Evolutionary conservation across 2,113 vertebrate genomes (phyloP).

Genomic region (Saimiri boliviensis): DNA sequence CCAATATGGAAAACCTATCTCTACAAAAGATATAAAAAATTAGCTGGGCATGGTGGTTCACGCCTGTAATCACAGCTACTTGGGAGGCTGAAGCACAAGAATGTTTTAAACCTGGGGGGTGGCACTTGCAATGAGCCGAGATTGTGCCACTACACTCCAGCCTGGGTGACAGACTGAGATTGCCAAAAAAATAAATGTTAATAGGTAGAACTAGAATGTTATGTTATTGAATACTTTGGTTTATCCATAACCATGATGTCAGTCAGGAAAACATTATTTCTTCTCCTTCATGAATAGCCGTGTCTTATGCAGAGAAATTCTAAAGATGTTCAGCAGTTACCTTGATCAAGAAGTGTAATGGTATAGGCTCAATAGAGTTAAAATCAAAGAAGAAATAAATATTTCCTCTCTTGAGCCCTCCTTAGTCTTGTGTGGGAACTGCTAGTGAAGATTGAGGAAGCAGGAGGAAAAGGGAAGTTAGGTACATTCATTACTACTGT

Average conservation of each 20-base stretch:
- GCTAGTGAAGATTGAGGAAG: not conserved
- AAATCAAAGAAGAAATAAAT: not conserved
- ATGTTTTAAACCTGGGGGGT: too few relatives aligned
- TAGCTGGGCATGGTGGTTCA: too few relatives aligned
- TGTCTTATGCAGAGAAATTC: not conserved
- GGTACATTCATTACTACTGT: slow-evolving; percentile 31
- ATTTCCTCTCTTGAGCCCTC: not conserved
- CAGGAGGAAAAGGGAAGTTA: slow-evolving; percentile 50
- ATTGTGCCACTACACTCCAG: too few relatives aligned
- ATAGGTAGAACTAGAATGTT: not conserved
- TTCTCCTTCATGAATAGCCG: not conserved
- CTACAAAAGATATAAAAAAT: too few relatives aligned
- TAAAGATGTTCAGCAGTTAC: not conserved
- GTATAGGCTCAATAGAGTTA: not conserved
- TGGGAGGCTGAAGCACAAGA: too few relatives aligned
- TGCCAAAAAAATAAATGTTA: not conserved
- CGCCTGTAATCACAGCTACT: too few relatives aligned
- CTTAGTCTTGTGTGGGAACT: not conserved
- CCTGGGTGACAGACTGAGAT: too few relatives aligned
- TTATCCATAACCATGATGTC: not conserved
- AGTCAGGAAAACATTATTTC: not conserved
- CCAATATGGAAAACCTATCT: too few relatives aligned
- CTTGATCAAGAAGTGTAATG: slow-evolving; percentile 1
- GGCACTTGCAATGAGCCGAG: too few relatives aligned
- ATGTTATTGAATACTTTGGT: not conserved